Conservation (phyloP, 2,113 vertebrate species). For the Meleagris gallopavo region DNA sequence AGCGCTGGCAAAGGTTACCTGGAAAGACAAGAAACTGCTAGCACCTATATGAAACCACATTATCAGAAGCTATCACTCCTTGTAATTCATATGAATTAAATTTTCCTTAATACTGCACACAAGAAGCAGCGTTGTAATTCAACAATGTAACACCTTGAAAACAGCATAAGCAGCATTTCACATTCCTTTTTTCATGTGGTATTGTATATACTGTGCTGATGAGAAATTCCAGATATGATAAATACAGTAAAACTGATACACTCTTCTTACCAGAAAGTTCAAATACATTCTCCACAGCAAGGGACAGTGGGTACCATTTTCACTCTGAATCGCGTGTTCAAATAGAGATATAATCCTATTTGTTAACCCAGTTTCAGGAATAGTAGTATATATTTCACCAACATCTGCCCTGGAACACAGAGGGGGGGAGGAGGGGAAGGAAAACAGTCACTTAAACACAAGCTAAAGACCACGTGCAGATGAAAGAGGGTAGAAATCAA, state of each 20-base stretch:
- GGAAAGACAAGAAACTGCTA: not conserved
- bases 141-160: not conserved
- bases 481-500: not conserved
- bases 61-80: not conserved
- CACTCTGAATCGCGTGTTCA: conserved; percentile 83
- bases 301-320: conserved; percentile 86
- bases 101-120: not conserved
- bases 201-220: not conserved
- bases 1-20: too few relatives aligned
- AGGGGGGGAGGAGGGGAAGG: not conserved
- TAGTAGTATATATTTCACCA: conserved; percentile 78
- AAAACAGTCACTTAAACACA: not conserved
- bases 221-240: not conserved
- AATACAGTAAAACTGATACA: not conserved
- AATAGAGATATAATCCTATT: conserved; percentile 91
- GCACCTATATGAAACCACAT: not conserved
- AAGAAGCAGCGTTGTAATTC: not conserved
- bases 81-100: not conserved
- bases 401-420: conserved; percentile 79
- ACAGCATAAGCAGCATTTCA: not conserved
- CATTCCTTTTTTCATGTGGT: not conserved
- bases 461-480: not conserved
- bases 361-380: conserved; percentile 90
- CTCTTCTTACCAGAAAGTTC: conserved; percentile 86
- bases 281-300: conserved; percentile 96